phyloP scores from a whole-genome alignment of 2,888 invertebrate genomes.

The Ichneumoninae sp. region DNA sequence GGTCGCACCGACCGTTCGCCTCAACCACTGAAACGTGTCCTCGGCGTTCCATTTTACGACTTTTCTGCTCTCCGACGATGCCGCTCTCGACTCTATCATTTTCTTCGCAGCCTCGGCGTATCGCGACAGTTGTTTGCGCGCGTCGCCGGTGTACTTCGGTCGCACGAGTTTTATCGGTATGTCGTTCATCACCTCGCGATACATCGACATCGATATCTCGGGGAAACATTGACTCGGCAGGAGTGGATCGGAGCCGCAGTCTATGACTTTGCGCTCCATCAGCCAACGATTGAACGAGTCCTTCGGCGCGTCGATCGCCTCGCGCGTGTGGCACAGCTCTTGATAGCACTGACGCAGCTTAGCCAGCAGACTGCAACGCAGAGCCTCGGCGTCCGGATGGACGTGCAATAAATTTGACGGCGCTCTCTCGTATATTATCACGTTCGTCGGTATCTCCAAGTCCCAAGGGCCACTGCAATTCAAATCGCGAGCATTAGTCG shows the following conservation, averaged over 20 bases:
- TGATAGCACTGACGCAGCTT: conserved; percentile 96
- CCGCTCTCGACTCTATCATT: conserved; percentile 97
- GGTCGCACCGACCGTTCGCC: conserved; percentile 96
- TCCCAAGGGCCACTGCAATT: conserved; percentile 94
- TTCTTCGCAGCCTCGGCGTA: conserved; percentile 99
- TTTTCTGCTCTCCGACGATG: conserved; percentile 96
- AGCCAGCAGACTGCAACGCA: conserved; percentile 91
- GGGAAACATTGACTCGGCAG: conserved; percentile 96
- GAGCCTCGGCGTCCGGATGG: conserved; percentile 97
- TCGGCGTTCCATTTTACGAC: conserved; percentile 99
- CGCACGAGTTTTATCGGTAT: conserved; percentile 98
- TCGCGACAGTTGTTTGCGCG: conserved; percentile 95
- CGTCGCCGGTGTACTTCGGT: conserved; percentile 98
- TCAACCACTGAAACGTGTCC: conserved; percentile 97
- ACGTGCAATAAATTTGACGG: conserved; percentile 95
- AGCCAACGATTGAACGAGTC: conserved; percentile 99
- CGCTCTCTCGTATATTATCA: conserved; percentile 94
- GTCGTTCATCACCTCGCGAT: conserved; percentile 98
- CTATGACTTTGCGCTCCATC: conserved; percentile 95
- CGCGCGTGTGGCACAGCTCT: conserved; percentile 96
- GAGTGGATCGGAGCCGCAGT: conserved; percentile 94
- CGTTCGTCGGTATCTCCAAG: conserved; percentile 96
- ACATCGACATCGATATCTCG: conserved; percentile 97
- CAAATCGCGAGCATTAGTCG: neutral
- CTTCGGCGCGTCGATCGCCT: conserved; percentile 97